Evolutionary conservation across 2,888 invertebrate species (phyloP).

Genomic region (Philereme vetulata): DNA sequence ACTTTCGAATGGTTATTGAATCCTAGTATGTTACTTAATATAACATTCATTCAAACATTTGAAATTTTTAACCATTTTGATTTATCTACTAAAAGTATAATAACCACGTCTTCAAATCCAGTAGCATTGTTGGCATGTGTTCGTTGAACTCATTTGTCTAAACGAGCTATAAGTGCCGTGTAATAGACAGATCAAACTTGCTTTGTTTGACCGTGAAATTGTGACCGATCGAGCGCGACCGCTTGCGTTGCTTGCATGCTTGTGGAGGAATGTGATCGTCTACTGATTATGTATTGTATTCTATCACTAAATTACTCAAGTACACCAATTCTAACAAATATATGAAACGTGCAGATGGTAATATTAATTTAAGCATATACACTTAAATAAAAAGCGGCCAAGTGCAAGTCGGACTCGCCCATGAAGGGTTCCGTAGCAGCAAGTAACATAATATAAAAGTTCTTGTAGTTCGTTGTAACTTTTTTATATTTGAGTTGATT

Average conservation of each 20-base stretch:
- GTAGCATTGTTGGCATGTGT: constrained; percentile 45
- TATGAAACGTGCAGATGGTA: too few species aligned
- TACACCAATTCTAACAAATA: too few species aligned
- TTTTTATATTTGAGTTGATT: too few species aligned
- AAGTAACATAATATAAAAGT: too few species aligned
- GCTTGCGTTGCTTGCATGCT: constrained; percentile 52
- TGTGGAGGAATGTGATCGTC: constrained; percentile 46
- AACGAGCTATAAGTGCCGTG: constrained; percentile 56
- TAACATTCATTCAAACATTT: neutral
- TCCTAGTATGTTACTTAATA: neutral
- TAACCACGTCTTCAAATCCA: constrained; percentile 4
- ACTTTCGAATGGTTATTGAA: neutral
- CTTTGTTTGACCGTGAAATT: constrained; percentile 78
- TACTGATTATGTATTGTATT: constrained; percentile 1
- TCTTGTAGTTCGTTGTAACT: too few species aligned
- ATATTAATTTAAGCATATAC: too few species aligned
- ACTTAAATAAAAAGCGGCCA: too few species aligned
- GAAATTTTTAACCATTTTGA: neutral
- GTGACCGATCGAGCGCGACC: constrained; percentile 67
- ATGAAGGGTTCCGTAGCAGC: too few species aligned
- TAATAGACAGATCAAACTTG: constrained; percentile 71
- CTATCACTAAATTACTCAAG: neutral
- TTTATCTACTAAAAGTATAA: constrained; percentile 2
- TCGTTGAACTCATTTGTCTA: constrained; percentile 64
- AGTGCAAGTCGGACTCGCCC: too few species aligned